Base-by-base conservation (phyloP, 2,797 vertebrate genomes). In the Chelonia mydas region DNA sequence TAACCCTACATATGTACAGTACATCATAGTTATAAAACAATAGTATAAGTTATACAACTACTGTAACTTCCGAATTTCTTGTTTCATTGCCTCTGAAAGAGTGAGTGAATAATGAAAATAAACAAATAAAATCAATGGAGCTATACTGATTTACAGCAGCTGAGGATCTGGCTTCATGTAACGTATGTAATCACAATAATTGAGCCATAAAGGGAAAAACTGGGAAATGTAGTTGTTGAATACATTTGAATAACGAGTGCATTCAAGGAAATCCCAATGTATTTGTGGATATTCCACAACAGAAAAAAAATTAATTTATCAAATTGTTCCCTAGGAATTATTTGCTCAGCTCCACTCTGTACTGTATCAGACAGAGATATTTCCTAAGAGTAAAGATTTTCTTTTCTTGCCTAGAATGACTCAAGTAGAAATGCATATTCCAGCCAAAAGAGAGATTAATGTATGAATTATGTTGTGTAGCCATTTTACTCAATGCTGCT, bases 381-480 rank as follows among this genome's bases (percentile, higher is more conserved):
- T 97, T 97, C 96, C 79, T 41, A 86, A 86, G 79, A 97, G 90
- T 59, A 88, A 95, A 96, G 95, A 95, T 97, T 97, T 97, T 97
- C 95, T 93, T 96, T 97, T 96, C 93, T 96, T 93, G 90, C 89
- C 94, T 65, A 92, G 93, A 97, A 95, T 94, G 96, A 92, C 95
- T 97, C 81, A 37, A 83, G 84, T 93, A 97, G 91, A 97, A 96
- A 97, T 94, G 90, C 96, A 97, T 96, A 97, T 97, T 97, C 96
- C 92, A 97, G 95, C 88, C 97, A 96, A 94, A 97, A 97, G 94
- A 94, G 95, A 97, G 88, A 96, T 97, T 97, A 97, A 97, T 97
- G 94, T 96, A 96, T 86, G 95, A 96, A 90, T 93, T 96, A 96
- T 95, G 95, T 93, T 96, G 95, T 95, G 95, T 93, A 95, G 95